Base-by-base conservation (phyloP, 2,888 invertebrate species). In the Lymantria dispar region DNA sequence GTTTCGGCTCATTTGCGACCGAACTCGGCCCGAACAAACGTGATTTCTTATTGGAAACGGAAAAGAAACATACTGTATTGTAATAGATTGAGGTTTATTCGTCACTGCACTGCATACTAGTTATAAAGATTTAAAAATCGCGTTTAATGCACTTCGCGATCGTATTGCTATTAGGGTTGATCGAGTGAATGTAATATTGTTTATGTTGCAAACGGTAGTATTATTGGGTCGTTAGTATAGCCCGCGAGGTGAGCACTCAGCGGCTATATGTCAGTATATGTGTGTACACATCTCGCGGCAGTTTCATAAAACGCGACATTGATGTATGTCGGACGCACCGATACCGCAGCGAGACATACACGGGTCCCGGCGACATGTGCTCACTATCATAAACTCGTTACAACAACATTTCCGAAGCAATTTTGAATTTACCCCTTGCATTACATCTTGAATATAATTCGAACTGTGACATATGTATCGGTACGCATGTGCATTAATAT, bases 1-100 rank as follows among this genome's bases (percentile, higher is more conserved):
- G 86, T 87, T 88, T 85, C 87, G 88, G 85, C 80, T 85, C 88
- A 87, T 88, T 88, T 87, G 83, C 82, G 83, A 83, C 72, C 69
- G 76, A 79, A 80, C 76, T 80, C 71, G 72, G 76, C 68, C 74
- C 78, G 80, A 84, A 83, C 81, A 77, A 85, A 85, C 81, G 85
- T 82, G 86, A 87, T 87, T 88, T 83, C 84, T 85, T 85, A 86
- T 83, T 85, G 82, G 74, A 66, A 79, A 69, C 72, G 74, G 74
- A 71, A 80, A 73, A 68, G 68, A 68, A 78, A 79, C 69, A 72
- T 73, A 71, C 77, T 76, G 78, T 71, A 74, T 71, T 61, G 70
- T 77, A 79, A 80, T 77, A 78, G 75, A 77, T 73, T 76, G 75
- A 64, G 73, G 73, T 73, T 73, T 72, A 68, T 68, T 68, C 70